phyloP scores from a whole-genome alignment of 2,113 vertebrate genomes.

The Gobio gobio region DNA sequence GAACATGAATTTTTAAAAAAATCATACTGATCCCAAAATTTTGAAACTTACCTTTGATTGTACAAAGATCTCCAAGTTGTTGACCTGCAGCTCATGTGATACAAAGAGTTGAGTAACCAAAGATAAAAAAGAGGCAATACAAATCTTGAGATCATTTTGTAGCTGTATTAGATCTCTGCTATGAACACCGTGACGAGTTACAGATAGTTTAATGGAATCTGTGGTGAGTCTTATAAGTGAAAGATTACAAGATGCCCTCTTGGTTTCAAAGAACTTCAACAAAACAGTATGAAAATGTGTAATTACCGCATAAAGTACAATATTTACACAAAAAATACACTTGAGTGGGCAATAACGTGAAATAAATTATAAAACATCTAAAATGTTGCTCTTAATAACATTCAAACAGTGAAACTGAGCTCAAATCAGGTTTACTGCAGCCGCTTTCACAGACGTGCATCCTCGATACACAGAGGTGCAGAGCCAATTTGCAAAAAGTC shows the following conservation, averaged over 20 bases:
- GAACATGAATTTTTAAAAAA: background rate
- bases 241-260: constrained; percentile 70
- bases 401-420: constrained; percentile 51
- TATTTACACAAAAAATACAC: constrained; percentile 79
- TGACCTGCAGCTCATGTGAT: background rate
- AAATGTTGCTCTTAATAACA: constrained; percentile 60
- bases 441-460: constrained; percentile 51
- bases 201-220: constrained; percentile 65
- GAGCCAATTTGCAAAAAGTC: constrained; percentile 25
- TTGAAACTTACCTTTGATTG: background rate
- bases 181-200: constrained; percentile 44
- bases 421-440: constrained; percentile 49
- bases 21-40: background rate
- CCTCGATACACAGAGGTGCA: constrained; percentile 22
- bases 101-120: background rate
- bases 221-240: constrained; percentile 71
- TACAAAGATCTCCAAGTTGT: too few relatives aligned
- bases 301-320: constrained; percentile 72
- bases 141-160: constrained; percentile 5
- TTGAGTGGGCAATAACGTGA: constrained; percentile 61
- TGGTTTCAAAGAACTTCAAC: constrained; percentile 67
- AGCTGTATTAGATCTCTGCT: constrained; percentile 33
- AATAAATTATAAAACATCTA: constrained; percentile 80
- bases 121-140: constrained; percentile 3
- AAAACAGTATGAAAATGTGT: constrained; percentile 72